These are phyloP conservation scores for Dreissena polymorpha DNA, from an alignment of 1,140 invertebrate species.

Conservation along the genomic window DNA sequence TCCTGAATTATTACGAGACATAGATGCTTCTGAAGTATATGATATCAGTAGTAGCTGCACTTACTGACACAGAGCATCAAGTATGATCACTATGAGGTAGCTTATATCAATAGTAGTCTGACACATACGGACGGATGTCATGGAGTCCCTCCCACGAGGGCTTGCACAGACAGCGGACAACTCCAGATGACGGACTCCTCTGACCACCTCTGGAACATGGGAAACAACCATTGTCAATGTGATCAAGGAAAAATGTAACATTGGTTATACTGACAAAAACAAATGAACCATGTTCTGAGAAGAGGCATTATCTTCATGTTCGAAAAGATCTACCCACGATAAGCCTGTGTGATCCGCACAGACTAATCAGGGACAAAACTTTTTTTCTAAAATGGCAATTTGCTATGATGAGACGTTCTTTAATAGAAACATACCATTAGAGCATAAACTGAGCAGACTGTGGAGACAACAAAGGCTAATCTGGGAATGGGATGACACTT, in stretches of 20 bases:
- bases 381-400: too few relatives aligned
- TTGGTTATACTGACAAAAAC: neutral
- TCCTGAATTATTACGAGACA: too few relatives aligned
- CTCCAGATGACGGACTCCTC: slow-evolving; percentile 22
- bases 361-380: too few relatives aligned
- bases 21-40: too few relatives aligned
- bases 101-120: slow-evolving; percentile 46
- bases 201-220: slow-evolving; percentile 38
- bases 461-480: too few relatives aligned
- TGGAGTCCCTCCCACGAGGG: slow-evolving; percentile 43
- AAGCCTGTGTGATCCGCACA: neutral
- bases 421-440: too few relatives aligned
- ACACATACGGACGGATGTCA: slow-evolving; percentile 29
- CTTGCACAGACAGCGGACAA: slow-evolving; percentile 32
- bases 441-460: too few relatives aligned
- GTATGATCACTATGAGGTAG: neutral
- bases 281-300: neutral
- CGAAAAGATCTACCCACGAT: neutral
- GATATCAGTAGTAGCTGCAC: too few relatives aligned
- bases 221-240: neutral
- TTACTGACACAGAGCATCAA: neutral
- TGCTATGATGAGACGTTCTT: too few relatives aligned
- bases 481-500: too few relatives aligned
- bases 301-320: neutral
- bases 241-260: neutral